Evolutionary conservation across 2,113 vertebrate genomes (phyloP), one percentile per base, ranked within the genome.

Genomic region (Xenopus borealis): DNA sequence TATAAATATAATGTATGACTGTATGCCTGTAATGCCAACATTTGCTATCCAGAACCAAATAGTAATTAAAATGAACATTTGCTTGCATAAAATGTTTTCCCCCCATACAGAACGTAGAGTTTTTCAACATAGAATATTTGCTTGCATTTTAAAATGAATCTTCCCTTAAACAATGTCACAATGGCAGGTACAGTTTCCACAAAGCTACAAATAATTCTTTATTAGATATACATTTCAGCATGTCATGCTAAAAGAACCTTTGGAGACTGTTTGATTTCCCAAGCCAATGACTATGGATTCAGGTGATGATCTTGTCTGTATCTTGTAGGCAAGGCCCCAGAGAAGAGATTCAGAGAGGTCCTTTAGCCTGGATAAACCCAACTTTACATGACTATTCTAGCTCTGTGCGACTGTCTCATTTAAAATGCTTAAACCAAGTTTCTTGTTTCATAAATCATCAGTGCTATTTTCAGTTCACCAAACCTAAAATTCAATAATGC

Each of bases 361-460:
- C 66, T 75, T 68, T 20, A 75, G 72, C 59, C 19, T 69, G 66
- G 66, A 69, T 69, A 55, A 30, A 50, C 58, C 57, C 19, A 19
- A 17, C 68, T 57, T 44, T 63, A 64, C 67, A 77, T 69, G 66
- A 59, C 64, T 64, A 70, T 77, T 66, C 58, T n/a, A 55, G 19
- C 46, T 33, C 33, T 47, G 45, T 50, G 13, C 57, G 40, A 75
- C 17, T 77, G 69, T 50, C 67, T 77, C 59, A 77, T 70, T 64
- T 77, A 77, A 70, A 77, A 67, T 70, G 68, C 59, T 70, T 77
- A 77, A 77, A 68, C 67, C 59, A 62, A 55, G 13, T 62, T 17
- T 77, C 59, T 57, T 57, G 59, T 77, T 70, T 19, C 74, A 77
- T 77, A 77, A 77, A 77, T 77, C 74, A 77, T 77, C 66, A n/a